A percentile compares a stretch with the other conserved stretches of the same genome.
Conservation (phyloP, 2,797 vertebrate species). For the Iguana delicatissima region DNA sequence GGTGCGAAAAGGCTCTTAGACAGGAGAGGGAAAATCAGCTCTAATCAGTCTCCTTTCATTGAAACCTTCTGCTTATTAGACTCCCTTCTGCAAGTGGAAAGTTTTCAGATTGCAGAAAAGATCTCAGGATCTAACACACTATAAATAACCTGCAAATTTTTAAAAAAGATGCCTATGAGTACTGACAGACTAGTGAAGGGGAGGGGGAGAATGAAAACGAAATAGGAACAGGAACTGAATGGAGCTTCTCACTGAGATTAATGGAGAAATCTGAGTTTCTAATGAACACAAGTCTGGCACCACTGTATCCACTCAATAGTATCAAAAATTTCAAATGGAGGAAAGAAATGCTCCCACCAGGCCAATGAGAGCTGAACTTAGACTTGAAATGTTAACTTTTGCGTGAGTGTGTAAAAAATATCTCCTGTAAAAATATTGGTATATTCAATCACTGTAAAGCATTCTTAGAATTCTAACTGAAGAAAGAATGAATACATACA, state of each 20-base stretch:
- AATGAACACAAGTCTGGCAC: neutral
- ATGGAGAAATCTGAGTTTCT: neutral
- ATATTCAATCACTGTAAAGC: too few species aligned
- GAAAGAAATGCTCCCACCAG: neutral
- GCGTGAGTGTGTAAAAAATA: too few species aligned
- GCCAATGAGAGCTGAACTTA: too few species aligned
- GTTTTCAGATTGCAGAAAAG: neutral
- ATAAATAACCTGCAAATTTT: neutral
- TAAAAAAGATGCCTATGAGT: neutral
- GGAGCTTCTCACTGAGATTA: neutral
- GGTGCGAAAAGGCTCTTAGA: too few species aligned
- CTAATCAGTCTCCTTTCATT: too few species aligned
- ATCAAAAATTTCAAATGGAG: neutral
- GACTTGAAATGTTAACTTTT: too few species aligned
- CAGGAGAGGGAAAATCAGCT: too few species aligned
- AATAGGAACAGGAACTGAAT: neutral
- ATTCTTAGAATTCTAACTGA: too few species aligned
- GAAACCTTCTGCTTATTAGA: too few species aligned
- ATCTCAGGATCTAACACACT: neutral
- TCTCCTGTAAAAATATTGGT: too few species aligned
- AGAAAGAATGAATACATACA: too few species aligned
- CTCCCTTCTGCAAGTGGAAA: neutral
- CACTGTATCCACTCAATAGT: neutral
- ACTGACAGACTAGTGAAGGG: neutral
- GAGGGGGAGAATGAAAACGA: neutral